These are phyloP conservation scores for Halictus rubicundus DNA, from an alignment of 1,140 invertebrate genomes.

Conservation along the genomic window DNA sequence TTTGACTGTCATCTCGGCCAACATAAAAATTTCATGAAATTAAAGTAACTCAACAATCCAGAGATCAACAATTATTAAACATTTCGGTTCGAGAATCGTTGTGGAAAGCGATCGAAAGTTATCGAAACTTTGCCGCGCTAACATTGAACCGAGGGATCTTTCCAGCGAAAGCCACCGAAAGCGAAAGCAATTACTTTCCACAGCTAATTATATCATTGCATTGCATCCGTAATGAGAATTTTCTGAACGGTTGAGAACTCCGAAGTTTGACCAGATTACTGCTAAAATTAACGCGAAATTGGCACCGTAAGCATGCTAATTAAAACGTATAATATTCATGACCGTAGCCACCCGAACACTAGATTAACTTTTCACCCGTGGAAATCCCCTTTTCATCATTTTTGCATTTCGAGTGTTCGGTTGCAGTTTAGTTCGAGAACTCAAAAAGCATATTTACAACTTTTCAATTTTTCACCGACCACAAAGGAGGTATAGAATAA, in stretches of 20 bases:
- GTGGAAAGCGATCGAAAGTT: not conserved
- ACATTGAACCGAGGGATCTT: not conserved
- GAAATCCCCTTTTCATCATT: not conserved
- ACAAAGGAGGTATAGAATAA: too few species aligned
- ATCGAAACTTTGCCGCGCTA: not conserved
- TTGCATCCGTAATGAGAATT: conserved; percentile 21
- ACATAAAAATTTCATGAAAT: too few species aligned
- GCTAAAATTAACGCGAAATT: conserved; percentile 10
- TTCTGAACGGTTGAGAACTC: conserved; percentile 6
- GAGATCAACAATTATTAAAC: not conserved
- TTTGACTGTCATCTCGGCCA: too few species aligned
- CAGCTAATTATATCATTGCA: too few species aligned
- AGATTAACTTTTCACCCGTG: not conserved
- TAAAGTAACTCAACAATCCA: too few species aligned
- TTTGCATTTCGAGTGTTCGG: not conserved
- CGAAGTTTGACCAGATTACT: not conserved
- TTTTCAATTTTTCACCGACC: too few species aligned
- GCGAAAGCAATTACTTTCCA: conserved; percentile 27
- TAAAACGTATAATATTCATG: conserved; percentile 24
- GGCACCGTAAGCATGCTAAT: conserved; percentile 10
- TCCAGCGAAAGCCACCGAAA: not conserved
- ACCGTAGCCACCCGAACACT: too few species aligned
- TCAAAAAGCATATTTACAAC: not conserved
- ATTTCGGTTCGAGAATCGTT: not conserved
- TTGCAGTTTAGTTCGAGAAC: too few species aligned